A percentile compares a stretch with the other conserved stretches of the same genome.
These are phyloP conservation scores for Andrena fulva DNA, from an alignment of 2,888 invertebrate species.

Conservation along the genomic window DNA sequence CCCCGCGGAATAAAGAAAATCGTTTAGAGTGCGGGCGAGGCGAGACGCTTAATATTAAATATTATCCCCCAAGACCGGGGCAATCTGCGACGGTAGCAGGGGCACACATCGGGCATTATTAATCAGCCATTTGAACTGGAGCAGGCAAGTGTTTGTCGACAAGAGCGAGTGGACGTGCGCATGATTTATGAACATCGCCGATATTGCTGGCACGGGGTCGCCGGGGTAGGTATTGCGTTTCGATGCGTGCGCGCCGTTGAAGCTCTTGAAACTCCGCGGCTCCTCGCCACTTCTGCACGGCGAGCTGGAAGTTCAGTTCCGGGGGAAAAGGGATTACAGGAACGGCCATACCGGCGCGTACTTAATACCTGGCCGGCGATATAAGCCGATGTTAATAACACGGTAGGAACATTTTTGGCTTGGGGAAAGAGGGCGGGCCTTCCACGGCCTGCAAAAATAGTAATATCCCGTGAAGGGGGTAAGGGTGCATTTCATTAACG, in stretches of 20 bases:
- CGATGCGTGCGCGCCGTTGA: slow-evolving; percentile 19
- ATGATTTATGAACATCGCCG: slow-evolving; percentile 59
- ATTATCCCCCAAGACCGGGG: slow-evolving; percentile 27
- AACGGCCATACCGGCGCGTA: slow-evolving; percentile 57
- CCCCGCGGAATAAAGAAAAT: slow-evolving; percentile 1
- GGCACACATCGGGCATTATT: slow-evolving; percentile 55
- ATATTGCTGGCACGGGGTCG: slow-evolving; percentile 22
- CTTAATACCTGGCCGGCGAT: slow-evolving; percentile 59
- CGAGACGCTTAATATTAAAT: background rate
- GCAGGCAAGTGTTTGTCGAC: slow-evolving; percentile 50
- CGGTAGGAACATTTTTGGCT: slow-evolving; percentile 48
- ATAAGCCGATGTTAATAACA: slow-evolving; percentile 68
- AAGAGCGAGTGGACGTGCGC: slow-evolving; percentile 40
- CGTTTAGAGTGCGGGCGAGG: background rate
- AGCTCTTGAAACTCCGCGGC: slow-evolving; percentile 6
- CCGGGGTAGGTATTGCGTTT: background rate
- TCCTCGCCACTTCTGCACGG: too few species aligned
- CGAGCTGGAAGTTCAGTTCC: slow-evolving; percentile 56
- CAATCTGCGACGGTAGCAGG: slow-evolving; percentile 34
- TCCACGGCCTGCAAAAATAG: slow-evolving; percentile 64
- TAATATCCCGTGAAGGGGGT: slow-evolving; percentile 53
- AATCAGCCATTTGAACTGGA: slow-evolving; percentile 46
- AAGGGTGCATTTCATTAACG: slow-evolving; percentile 73
- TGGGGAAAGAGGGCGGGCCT: slow-evolving; percentile 3
- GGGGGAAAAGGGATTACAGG: background rate